Evolutionary conservation across 1,140 invertebrate genomes (phyloP).

Genomic region (Babylonia areolata): DNA sequence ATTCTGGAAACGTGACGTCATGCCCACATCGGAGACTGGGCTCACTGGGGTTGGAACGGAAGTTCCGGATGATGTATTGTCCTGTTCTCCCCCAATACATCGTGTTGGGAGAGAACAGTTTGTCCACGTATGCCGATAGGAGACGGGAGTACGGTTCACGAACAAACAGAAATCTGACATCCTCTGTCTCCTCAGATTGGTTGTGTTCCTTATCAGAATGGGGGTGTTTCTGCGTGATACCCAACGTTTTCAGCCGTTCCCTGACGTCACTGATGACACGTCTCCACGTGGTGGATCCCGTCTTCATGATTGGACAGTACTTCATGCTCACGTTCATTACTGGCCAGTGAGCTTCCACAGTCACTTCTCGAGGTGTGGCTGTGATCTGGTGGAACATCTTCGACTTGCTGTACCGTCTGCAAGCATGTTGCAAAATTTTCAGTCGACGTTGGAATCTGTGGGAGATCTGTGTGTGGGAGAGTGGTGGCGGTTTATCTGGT

Average conservation of each 20-base stretch:
- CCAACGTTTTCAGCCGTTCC: background rate
- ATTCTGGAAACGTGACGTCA: conserved; percentile 66
- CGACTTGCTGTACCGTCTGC: background rate
- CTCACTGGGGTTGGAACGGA: conserved; percentile 47
- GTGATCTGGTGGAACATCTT: background rate
- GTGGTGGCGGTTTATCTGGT: background rate
- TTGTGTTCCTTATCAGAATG: background rate
- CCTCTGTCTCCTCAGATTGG: background rate
- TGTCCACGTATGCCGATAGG: conserved; percentile 66
- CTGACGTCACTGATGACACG: background rate
- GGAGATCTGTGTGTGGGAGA: background rate
- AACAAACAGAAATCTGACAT: conserved; percentile 50
- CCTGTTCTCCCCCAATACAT: conserved; percentile 63
- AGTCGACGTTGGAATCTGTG: background rate
- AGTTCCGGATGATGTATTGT: conserved; percentile 54
- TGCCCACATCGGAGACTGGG: conserved; percentile 59
- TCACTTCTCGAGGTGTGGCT: background rate
- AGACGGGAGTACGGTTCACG: conserved; percentile 63
- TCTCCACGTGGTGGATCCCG: background rate
- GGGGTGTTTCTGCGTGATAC: too few relatives aligned
- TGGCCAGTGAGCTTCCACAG: background rate
- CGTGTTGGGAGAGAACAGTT: conserved; percentile 65
- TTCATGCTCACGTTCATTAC: background rate
- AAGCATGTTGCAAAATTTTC: background rate
- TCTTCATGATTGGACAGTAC: background rate